phyloP scores from a whole-genome alignment of 2,113 vertebrate genomes.

The Gallinago paraguaiae region DNA sequence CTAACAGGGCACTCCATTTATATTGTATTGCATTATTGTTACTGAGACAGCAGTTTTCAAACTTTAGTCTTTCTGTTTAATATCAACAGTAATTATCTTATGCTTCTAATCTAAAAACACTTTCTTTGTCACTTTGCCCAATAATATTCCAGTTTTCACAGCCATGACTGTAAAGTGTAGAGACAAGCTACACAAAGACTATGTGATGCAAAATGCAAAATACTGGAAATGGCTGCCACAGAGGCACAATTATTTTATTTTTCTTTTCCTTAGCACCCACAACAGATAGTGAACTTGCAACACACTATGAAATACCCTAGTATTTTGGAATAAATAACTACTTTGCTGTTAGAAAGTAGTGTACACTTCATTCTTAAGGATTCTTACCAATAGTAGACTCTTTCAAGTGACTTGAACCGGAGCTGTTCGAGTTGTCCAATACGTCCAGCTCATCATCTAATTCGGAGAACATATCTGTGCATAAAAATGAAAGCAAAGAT shows the following conservation, averaged over 20 bases:
- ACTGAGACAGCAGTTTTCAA: neutral
- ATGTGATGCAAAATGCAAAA: neutral
- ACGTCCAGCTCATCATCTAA: slow-evolving; percentile 69
- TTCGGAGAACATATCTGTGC: slow-evolving; percentile 68
- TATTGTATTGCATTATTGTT: neutral
- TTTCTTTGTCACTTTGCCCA: neutral
- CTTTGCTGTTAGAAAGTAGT: neutral
- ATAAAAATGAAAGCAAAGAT: neutral
- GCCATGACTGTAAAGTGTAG: neutral
- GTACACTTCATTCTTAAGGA: neutral
- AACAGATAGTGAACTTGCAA: neutral
- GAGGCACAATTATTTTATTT: neutral
- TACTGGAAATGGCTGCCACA: neutral
- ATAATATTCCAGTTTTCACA: neutral
- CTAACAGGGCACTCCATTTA: neutral
- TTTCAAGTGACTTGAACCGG: slow-evolving; percentile 65
- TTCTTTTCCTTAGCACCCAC: neutral
- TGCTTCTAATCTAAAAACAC: neutral
- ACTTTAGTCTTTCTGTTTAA: neutral
- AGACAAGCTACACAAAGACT: neutral
- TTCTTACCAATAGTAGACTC: slow-evolving; percentile 69
- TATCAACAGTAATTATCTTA: neutral
- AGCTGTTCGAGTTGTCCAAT: slow-evolving; percentile 55
- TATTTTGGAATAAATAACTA: neutral
- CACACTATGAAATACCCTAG: neutral